A percentile compares a stretch with the other conserved stretches of the same genome.
Evolutionary conservation across 2,113 vertebrate species (phyloP).

Genomic region (Camelus bactrianus): DNA sequence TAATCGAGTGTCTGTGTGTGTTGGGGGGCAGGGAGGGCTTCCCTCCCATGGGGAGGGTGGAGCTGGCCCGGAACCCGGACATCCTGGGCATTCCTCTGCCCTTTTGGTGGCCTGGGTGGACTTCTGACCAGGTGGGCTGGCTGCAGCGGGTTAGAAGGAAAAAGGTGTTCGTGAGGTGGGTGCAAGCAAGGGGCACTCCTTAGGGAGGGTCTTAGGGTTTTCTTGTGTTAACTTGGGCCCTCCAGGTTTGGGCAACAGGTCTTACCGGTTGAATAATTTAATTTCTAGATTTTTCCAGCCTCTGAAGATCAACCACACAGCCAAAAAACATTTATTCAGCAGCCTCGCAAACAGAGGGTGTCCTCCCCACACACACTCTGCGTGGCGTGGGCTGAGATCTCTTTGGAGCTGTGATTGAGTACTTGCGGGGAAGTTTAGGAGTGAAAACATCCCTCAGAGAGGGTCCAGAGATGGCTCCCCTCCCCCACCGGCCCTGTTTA

Average conservation of each 20-base stretch:
- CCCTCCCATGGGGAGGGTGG: constrained; percentile 50
- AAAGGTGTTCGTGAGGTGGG: neutral
- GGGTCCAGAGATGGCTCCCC: constrained; percentile 9
- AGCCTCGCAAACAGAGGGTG: neutral
- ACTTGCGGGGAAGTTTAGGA: neutral
- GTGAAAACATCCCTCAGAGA: neutral
- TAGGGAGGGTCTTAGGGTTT: neutral
- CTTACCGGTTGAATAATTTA: constrained; percentile 8
- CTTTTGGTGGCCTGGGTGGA: neutral
- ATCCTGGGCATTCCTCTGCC: constrained; percentile 38
- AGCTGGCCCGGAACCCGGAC: constrained; percentile 33
- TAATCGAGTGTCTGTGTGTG: constrained; percentile 61
- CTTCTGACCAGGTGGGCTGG: constrained; percentile 53
- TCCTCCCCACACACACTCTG: neutral
- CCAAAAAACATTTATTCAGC: neutral
- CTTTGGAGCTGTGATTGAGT: neutral
- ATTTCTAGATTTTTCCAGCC: neutral
- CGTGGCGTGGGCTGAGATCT: neutral
- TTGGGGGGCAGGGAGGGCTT: neutral
- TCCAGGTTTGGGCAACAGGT: constrained; percentile 11
- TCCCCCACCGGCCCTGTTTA: constrained; percentile 52
- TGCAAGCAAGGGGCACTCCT: neutral
- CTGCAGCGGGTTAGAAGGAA: constrained; percentile 3
- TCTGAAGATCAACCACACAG: neutral
- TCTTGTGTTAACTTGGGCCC: neutral